These are phyloP conservation scores for Drosophila pandora DNA, from an alignment of 1,140 invertebrate genomes.

Conservation along the genomic window DNA sequence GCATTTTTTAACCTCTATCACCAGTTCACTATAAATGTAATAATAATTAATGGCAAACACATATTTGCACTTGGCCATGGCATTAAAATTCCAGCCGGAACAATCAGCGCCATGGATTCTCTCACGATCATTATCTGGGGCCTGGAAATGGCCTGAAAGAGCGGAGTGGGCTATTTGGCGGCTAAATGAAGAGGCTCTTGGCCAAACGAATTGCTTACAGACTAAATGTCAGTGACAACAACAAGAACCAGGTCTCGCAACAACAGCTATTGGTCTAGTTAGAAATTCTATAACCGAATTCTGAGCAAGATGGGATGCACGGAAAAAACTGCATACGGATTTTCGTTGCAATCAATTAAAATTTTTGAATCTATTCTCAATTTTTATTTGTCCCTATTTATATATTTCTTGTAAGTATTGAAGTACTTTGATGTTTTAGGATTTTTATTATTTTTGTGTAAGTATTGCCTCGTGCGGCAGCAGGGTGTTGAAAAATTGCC, in stretches of 20 bases:
- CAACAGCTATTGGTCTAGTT: constrained; percentile 62
- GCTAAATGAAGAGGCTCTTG: constrained; percentile 33
- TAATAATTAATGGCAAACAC: constrained; percentile 70
- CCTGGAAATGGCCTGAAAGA: constrained; percentile 34
- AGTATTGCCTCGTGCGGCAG: constrained; percentile 52
- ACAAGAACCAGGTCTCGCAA: constrained; percentile 4
- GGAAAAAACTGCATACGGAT: background rate
- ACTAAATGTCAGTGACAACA: constrained; percentile 72
- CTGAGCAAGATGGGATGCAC: constrained; percentile 36
- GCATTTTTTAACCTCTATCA: background rate
- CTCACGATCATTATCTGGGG: constrained; percentile 74
- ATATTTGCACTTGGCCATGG: constrained; percentile 63
- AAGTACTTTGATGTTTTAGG: background rate
- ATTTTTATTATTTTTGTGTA: constrained; percentile 1
- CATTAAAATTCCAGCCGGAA: constrained; percentile 69
- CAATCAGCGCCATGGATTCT: constrained; percentile 62
- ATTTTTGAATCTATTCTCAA: no score
- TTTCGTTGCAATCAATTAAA: background rate
- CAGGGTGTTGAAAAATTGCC: constrained; percentile 77
- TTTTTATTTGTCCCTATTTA: no score
- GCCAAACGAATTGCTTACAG: constrained; percentile 32
- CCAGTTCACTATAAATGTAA: constrained; percentile 1
- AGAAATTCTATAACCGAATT: constrained; percentile 69
- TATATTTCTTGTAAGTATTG: background rate
- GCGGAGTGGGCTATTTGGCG: constrained; percentile 50